phyloP scores from a whole-genome alignment of 2,113 vertebrate genomes.

The Tichodroma muraria region DNA sequence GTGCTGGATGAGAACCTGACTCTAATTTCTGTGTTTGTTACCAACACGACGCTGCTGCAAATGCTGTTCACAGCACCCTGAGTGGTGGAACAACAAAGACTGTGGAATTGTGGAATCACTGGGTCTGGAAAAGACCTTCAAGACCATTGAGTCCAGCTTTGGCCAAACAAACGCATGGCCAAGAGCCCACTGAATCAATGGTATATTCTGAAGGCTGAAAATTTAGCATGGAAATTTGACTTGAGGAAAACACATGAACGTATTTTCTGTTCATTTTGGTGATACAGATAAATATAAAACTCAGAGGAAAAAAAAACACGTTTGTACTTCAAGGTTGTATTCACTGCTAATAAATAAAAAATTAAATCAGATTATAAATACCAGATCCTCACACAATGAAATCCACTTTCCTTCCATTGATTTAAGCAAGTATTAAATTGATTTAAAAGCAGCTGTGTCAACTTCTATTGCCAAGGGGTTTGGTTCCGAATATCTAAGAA shows the following conservation, averaged over 20 bases:
- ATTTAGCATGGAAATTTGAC: not conserved
- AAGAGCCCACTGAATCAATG: not conserved
- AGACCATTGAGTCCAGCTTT: not conserved
- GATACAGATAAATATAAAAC: not conserved
- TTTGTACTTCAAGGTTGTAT: not conserved
- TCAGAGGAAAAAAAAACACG: rapidly evolving
- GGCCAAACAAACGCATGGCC: not conserved
- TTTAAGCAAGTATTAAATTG: slow-evolving; percentile 5
- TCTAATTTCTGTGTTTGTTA: not conserved
- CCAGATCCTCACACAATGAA: not conserved
- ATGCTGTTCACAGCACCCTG: not conserved
- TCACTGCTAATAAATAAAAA: not conserved
- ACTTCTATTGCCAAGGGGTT: not conserved
- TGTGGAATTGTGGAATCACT: not conserved
- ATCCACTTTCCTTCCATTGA: not conserved
- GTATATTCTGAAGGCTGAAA: not conserved
- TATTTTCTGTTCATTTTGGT: not conserved
- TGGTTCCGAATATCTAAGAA: not conserved
- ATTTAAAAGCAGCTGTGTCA: not conserved
- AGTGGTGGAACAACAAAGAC: not conserved
- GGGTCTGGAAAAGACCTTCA: not conserved
- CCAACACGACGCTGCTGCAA: not conserved
- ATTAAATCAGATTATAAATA: not conserved
- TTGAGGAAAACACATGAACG: not conserved
- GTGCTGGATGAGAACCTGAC: not conserved